These are phyloP conservation scores for Phymastichus coffea DNA, from an alignment of 1,140 invertebrate genomes.

Conservation along the genomic window DNA sequence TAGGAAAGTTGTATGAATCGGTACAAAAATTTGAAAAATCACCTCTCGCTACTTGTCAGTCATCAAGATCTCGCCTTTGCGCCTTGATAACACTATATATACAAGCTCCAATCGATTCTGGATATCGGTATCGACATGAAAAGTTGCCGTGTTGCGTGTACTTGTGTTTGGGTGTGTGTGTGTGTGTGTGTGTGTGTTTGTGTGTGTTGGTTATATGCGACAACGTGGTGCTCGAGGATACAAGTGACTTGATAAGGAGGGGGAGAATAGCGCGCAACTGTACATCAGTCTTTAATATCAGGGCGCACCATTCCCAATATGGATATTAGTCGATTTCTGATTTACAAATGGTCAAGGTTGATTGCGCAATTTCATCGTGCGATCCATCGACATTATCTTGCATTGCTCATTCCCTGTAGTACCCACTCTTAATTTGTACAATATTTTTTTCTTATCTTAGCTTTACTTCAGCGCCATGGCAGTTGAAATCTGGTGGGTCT, in stretches of 20 bases:
- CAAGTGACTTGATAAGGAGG: slow-evolving; percentile 36
- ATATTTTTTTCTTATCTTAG: slow-evolving; percentile 30
- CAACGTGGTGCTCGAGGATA: slow-evolving; percentile 3
- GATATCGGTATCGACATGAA: slow-evolving; percentile 18
- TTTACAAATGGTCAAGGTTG: slow-evolving; percentile 26
- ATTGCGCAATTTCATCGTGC: background rate
- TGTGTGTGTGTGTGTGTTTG: slow-evolving; percentile 13
- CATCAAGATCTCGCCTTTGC: background rate
- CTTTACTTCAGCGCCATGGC: slow-evolving; percentile 49
- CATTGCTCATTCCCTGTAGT: no score
- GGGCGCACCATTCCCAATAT: slow-evolving; percentile 55
- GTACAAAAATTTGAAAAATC: background rate
- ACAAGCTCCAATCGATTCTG: background rate
- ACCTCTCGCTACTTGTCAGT: background rate
- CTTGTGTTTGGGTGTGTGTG: background rate
- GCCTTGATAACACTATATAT: background rate
- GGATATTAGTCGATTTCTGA: slow-evolving; percentile 41
- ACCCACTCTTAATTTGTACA: slow-evolving; percentile 25
- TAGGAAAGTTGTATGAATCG: background rate
- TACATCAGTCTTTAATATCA: slow-evolving; percentile 60
- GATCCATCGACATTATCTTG: slow-evolving; percentile 1
- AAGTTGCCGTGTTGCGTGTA: background rate
- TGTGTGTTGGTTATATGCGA: slow-evolving; percentile 6
- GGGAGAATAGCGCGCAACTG: slow-evolving; percentile 57
- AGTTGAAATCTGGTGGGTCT: slow-evolving; percentile 45